phyloP scores from a whole-genome alignment of 2,797 vertebrate genomes.

The Sebastes minor region DNA sequence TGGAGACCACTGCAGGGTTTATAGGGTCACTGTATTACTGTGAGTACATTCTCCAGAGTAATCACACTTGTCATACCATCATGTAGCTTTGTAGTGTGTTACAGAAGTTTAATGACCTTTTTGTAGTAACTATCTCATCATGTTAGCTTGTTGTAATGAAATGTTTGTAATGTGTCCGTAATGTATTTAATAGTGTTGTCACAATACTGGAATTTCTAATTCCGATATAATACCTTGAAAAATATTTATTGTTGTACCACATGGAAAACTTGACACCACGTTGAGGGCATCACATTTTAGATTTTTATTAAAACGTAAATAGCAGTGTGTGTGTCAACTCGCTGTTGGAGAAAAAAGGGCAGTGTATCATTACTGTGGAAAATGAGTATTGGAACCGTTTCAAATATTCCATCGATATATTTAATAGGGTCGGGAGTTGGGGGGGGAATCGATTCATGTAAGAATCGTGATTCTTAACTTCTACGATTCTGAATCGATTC shows the following conservation, averaged over 20 bases:
- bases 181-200: background rate
- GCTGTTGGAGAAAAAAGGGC: too few relatives aligned
- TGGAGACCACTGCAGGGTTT: conserved; percentile 1
- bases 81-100: background rate
- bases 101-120: background rate
- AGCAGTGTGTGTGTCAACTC: too few relatives aligned
- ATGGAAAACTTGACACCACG: too few relatives aligned
- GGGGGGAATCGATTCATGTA: background rate
- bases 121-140: background rate
- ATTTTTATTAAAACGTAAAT: too few relatives aligned
- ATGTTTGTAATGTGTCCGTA: background rate
- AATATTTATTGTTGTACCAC: too few relatives aligned
- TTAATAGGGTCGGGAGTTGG: too few relatives aligned
- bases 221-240: too few relatives aligned
- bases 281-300: accelerated
- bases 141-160: background rate
- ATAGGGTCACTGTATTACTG: conserved; percentile 19
- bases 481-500: too few relatives aligned
- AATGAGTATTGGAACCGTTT: too few relatives aligned
- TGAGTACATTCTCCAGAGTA: background rate
- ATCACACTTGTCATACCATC: background rate
- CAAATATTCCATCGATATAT: too few relatives aligned
- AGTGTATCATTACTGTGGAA: too few relatives aligned
- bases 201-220: too few relatives aligned
- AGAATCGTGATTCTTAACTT: background rate